These are phyloP conservation scores for Rhinopithecus roxellana DNA, from an alignment of 2,113 vertebrate genomes.

Conservation along the genomic window DNA sequence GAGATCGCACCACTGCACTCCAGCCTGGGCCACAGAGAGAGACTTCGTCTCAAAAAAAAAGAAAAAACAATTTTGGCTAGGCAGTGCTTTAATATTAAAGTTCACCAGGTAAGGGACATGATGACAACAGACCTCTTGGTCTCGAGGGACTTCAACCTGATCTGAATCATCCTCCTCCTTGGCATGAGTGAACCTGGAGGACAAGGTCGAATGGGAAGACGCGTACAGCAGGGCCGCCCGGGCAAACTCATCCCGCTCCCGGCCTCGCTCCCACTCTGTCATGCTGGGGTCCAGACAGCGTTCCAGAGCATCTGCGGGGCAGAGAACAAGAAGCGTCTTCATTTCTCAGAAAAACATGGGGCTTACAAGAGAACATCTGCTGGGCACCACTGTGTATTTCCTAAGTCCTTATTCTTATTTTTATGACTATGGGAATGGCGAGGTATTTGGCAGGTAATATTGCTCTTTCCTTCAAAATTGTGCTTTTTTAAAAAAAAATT, in stretches of 20 bases:
- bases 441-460: neutral
- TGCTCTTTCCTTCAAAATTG: neutral
- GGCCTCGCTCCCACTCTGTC: constrained; percentile 94
- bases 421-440: neutral
- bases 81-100: neutral
- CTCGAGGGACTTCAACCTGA: constrained; percentile 88
- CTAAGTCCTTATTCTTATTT: neutral
- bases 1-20: no score
- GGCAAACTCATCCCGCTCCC: constrained; percentile 92
- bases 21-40: no score
- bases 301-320: constrained; percentile 83
- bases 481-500: neutral
- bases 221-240: constrained; percentile 90
- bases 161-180: constrained; percentile 87
- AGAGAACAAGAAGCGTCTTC: neutral
- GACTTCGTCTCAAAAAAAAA: no score
- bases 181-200: constrained; percentile 91
- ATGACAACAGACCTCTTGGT: constrained; percentile 88
- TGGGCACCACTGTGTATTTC: neutral
- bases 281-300: constrained; percentile 86
- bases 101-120: neutral
- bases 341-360: neutral
- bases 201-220: constrained; percentile 85
- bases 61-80: no score
- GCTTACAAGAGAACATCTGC: neutral